These are phyloP conservation scores for Acleris literana DNA, from an alignment of 2,888 invertebrate genomes.

Conservation along the genomic window DNA sequence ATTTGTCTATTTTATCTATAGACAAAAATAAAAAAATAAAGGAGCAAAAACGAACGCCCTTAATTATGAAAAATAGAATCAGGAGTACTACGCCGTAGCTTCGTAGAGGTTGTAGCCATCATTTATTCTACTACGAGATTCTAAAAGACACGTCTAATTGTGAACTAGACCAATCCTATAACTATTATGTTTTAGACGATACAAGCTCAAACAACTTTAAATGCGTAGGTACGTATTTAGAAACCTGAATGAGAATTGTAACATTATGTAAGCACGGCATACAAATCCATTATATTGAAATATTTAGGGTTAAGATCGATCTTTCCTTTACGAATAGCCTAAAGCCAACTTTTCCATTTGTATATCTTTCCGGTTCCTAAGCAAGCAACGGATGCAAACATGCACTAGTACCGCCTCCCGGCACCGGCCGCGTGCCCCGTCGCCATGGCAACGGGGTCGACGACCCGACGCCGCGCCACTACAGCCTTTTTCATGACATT, in stretches of 20 bases:
- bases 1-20: too few species aligned
- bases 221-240: too few species aligned
- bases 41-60: neutral
- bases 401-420: slow-evolving; percentile 49
- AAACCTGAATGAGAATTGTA: too few species aligned
- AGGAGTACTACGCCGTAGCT: slow-evolving; percentile 6
- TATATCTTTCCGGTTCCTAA: slow-evolving; percentile 28
- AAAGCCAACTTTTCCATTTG: neutral
- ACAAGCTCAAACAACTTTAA: too few species aligned
- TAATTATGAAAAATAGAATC: neutral
- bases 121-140: neutral
- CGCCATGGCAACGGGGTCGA: slow-evolving; percentile 72
- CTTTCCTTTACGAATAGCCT: slow-evolving; percentile 4
- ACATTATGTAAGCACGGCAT: too few species aligned
- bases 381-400: slow-evolving; percentile 52
- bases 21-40: too few species aligned
- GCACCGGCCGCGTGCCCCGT: slow-evolving; percentile 67
- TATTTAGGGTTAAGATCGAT: slow-evolving; percentile 1
- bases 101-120: slow-evolving; percentile 12
- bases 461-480: slow-evolving; percentile 63
- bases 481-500: slow-evolving; percentile 47
- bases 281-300: neutral
- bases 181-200: too few species aligned
- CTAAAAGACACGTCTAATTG: neutral
- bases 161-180: too few species aligned